Evolutionary conservation across 35 echinoderm and acorn worm species (phyloP), one percentile per base, ranked within the genome.

Genomic region (Heliocidaris tuberculata): DNA sequence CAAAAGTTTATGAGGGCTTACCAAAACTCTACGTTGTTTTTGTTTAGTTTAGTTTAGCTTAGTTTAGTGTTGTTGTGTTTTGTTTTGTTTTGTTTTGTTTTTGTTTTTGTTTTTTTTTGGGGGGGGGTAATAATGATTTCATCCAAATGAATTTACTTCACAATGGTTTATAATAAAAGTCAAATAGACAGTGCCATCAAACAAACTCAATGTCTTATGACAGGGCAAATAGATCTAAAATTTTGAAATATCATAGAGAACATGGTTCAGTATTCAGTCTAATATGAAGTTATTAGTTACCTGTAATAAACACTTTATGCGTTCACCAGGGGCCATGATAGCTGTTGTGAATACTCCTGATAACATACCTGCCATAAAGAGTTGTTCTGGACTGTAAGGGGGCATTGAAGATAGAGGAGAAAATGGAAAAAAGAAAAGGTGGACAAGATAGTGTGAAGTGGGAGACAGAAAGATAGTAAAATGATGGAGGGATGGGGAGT

Each of bases 291-390:
- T 21, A 6, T 4, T n/a, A 78, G 2, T 78, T 94, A 99, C 98
- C 96, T 99, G 98, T 96, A 99, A 94, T 86, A 99, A 95, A 88
- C 98, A 99, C 52, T 99, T 99, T 78, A 99, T 96, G 70, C 98
- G 91, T 94, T 99, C 98, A 35, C 98, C 98, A 21, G 98, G 98
- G 13, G 98, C 98, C 98, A 99, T 99, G 86, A 99, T 99, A 60
- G 94, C 85, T 30, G 98, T 97, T 11, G 98, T 99, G 91, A 99
- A 99, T n/a, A 99, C 97, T 93, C 98, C 98, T 31, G 98, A 97
- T 54, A 99, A 71, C 96, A 97, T 99, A 6, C 98, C 98, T 31
- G 98, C 98, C 50, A 93, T 94, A 59, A 99, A 99, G 29, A 99
- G 92, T 60, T 99, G 98, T 10, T 90, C 32, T 31, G 93, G 95